A percentile compares a stretch with the other conserved stretches of the same genome.
phyloP scores from a whole-genome alignment of 2,797 vertebrate genomes.

The Rhodeus uyekii region DNA sequence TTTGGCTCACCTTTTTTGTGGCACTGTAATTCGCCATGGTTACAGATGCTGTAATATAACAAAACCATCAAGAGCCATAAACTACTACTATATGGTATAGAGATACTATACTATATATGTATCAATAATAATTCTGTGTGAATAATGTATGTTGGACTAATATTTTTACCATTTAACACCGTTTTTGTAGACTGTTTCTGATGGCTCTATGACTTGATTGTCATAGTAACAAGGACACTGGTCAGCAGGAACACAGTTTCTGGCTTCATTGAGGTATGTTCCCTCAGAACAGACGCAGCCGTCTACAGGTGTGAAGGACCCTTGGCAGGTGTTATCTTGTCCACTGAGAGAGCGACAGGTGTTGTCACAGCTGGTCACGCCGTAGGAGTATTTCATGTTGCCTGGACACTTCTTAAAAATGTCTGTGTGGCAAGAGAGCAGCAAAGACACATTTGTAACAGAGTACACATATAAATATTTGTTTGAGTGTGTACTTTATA shows the following conservation, averaged over 20 bases:
- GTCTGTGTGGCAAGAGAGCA: too few relatives aligned
- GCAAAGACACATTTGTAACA: too few relatives aligned
- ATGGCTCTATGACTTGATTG: constrained; percentile 46
- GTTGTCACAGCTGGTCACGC: too few relatives aligned
- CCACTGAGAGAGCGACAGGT: constrained; percentile 78
- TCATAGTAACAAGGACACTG: constrained; percentile 78
- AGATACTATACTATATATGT: too few relatives aligned
- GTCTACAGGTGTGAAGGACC: constrained; percentile 69
- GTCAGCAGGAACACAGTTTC: constrained; percentile 73
- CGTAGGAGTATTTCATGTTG: too few relatives aligned
- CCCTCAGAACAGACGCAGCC: constrained; percentile 82
- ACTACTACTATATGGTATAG: too few relatives aligned
- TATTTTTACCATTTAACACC: constrained; percentile 69
- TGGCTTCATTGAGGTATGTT: constrained; percentile 74
- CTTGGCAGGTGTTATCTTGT: constrained; percentile 70
- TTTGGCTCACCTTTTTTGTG: constrained; percentile 54
- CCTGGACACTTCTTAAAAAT: too few relatives aligned
- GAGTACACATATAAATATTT: too few relatives aligned
- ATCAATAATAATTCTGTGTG: background rate
- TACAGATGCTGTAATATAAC: constrained; percentile 75
- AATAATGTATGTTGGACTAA: background rate
- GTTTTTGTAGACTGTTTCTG: background rate
- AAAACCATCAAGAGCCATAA: background rate
- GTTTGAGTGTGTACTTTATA: too few relatives aligned
- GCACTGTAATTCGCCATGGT: constrained; percentile 75